phyloP scores from a whole-genome alignment of 2,888 invertebrate genomes.

The Rhagonycha fulva region DNA sequence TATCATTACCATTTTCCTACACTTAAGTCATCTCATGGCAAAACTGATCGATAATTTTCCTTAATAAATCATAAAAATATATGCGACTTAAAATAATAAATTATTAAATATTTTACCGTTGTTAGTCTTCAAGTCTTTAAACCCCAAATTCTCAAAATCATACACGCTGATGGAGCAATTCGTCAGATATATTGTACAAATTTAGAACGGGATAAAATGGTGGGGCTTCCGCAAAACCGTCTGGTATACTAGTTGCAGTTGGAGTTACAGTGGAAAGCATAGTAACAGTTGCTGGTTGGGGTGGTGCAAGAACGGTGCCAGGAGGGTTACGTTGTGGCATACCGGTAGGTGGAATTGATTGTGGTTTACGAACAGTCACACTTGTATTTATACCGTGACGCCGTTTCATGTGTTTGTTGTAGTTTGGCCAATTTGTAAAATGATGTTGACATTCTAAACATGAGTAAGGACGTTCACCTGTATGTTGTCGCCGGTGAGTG shows the following conservation, averaged over 20 bases:
- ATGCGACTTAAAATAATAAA: background rate
- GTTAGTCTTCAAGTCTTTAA: background rate
- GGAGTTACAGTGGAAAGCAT: conserved; percentile 34
- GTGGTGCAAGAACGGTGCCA: conserved; percentile 52
- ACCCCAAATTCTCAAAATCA: conserved; percentile 5
- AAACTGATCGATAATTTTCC: background rate
- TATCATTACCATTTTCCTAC: background rate
- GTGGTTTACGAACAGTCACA: conserved; percentile 53
- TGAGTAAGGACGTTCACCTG: conserved; percentile 72
- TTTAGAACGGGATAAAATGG: conserved; percentile 50
- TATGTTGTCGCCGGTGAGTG: conserved; percentile 75
- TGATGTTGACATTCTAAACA: conserved; percentile 74
- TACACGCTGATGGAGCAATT: conserved; percentile 42
- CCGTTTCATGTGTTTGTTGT: conserved; percentile 81
- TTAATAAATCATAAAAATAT: background rate
- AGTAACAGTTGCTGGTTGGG: conserved; percentile 42
- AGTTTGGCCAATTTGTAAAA: conserved; percentile 83
- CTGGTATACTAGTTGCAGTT: conserved; percentile 12
- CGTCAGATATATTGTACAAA: conserved; percentile 50
- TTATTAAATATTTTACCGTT: background rate
- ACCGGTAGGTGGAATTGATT: conserved; percentile 54
- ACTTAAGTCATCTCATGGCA: background rate
- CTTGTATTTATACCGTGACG: conserved; percentile 64
- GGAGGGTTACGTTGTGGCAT: conserved; percentile 55
- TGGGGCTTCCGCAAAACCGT: conserved; percentile 39